Base-by-base conservation (phyloP, 2,888 invertebrate genomes). In the Drosophila vallismaia region DNA sequence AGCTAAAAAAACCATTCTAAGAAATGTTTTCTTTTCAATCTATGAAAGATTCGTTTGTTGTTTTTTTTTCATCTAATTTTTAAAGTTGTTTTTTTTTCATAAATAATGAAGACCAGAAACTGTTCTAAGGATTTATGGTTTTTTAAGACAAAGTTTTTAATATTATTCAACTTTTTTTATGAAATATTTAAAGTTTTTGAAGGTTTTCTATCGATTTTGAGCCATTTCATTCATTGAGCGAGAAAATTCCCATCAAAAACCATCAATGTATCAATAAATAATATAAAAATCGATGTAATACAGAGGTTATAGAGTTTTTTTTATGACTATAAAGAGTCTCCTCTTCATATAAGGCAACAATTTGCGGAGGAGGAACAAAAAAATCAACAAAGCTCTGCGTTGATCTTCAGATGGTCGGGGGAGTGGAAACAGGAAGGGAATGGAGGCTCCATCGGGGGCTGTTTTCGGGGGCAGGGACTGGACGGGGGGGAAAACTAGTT, bases 401-500 rank as follows among this genome's bases (percentile, higher is more conserved):
- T 19, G 19, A 19, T 70, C 63, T 71, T 50, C 38, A 19, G 38
- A 24, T 51, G 24, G 59, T 28, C 48, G 45, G 53, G 31, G 36
- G 50, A 28, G 45, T 10, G 19, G 19, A 5, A 33, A 26, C 44
- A n/a, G 14, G 33, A 53, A 50, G 50, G n/a, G 38, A 31, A 12
- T 19, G 42, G 45, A 19, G 38, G 45, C 63, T 51, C 28, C 19
- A 19, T 14, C 40, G 8, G 12, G 66, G 46, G 29, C 24, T 10
- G 40, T 40, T 40, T 14, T 14, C 6, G 26, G 24, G 4, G 19
- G n/a, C 8, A 24, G 51, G 19, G 19, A 19, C 19, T 19, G 19
- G 19, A 19, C n/a, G 38, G 53, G 55, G 55, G 28, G 40, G 46
- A 53, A 63, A 77, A 79, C 70, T 79, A 40, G 83, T 82, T 78